Conservation (phyloP, 1,140 invertebrate genomes). For the Meteorus sp. region DNA sequence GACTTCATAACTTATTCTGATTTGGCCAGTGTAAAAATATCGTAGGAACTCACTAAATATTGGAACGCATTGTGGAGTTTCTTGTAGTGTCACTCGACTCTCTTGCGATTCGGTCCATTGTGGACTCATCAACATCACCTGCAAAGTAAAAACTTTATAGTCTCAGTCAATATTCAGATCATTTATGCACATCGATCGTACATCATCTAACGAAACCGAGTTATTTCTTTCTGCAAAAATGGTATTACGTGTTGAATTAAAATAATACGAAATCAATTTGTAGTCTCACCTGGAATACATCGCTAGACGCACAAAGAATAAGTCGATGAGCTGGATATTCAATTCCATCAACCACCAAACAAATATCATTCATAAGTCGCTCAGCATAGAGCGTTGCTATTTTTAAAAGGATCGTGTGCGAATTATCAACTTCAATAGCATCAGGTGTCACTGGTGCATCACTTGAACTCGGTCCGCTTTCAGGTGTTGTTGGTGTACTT, state of each 20-base stretch:
- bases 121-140: conserved; percentile 94
- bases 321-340: conserved; percentile 87
- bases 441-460: conserved; percentile 24
- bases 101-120: conserved; percentile 90
- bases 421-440: conserved; percentile 69
- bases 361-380: conserved; percentile 84
- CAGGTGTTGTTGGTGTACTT: conserved; percentile 20
- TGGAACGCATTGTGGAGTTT: conserved; percentile 78
- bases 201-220: neutral
- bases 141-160: conserved; percentile 11
- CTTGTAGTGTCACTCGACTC: conserved; percentile 79
- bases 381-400: conserved; percentile 82
- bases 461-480: conserved; percentile 16
- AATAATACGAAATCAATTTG: conserved; percentile 5
- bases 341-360: conserved; percentile 75
- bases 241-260: neutral
- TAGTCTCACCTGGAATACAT: conserved; percentile 85
- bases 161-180: conserved; percentile 1
- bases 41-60: conserved; percentile 87
- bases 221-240: too few species aligned
- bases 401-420: conserved; percentile 74
- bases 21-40: conserved; percentile 92
- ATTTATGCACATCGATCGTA: neutral
- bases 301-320: conserved; percentile 91
- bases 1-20: conserved; percentile 78